Percentiles rank a stretch among this genome's conserved stretches.
phyloP scores from a whole-genome alignment of 2,113 vertebrate species.

The Passer domesticus region DNA sequence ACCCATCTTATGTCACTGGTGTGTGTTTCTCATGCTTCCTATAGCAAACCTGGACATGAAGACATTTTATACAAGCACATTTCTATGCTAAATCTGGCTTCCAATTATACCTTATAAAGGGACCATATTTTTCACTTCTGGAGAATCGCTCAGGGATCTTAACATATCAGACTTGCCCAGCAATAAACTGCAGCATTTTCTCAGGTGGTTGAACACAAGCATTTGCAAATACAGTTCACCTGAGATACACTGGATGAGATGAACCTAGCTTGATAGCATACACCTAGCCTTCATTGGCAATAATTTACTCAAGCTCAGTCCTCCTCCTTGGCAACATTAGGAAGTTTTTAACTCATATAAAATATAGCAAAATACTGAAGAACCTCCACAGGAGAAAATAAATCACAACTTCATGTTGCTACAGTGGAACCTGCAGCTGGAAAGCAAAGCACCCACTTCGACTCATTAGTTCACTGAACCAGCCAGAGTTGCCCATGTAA shows the following conservation, averaged over 20 bases:
- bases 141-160: neutral
- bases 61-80: neutral
- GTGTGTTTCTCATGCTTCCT: neutral
- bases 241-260: neutral
- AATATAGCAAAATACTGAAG: neutral
- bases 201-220: neutral
- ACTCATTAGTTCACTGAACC: neutral
- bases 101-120: neutral
- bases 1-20: neutral
- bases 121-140: neutral
- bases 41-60: neutral
- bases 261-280: neutral
- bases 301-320: neutral
- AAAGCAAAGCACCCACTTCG: neutral
- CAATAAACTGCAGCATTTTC: neutral
- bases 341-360: neutral
- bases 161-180: neutral
- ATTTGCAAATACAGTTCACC: neutral
- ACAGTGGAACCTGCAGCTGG: neutral
- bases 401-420: neutral
- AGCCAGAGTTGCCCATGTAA: neutral
- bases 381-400: neutral
- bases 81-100: neutral
- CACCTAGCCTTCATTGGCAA: neutral
- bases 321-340: neutral